Base-by-base conservation (phyloP, 2,888 invertebrate genomes). In the Synergus itoensis region DNA sequence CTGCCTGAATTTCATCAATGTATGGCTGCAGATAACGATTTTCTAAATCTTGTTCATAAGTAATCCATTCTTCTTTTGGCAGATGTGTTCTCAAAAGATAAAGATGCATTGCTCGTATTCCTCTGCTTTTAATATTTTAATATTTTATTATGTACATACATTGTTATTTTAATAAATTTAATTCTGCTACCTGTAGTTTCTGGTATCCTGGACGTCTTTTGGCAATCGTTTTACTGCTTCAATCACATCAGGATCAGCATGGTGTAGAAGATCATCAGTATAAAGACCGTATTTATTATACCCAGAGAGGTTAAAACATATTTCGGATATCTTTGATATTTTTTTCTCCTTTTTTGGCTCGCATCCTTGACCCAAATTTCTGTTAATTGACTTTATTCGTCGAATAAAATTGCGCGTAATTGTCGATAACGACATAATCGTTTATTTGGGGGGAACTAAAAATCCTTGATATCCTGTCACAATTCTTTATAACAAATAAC, bases 51-150 rank as follows among this genome's bases (percentile, higher is more conserved):
- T 87, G 80, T 73, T 88, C 88, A 76, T 43, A 87, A 9, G 87
- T 86, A 76, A 85, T 78, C 88, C 87, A 88, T 40, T 87, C 78
- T 12, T 86, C 80, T 48, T 76, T 57, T 1, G 87, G 87, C 18
- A 87, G 77, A 64, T 80, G 14, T 40, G 64, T 76, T 48, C 81
- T 83, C 63, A 84, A 45, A 67, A 53, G 16, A 16, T 80, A 79
- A 77, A 87, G 48, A 5, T 87, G 85, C 1, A 63, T 0, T 11
- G 85, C 85, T 16, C 85, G 82, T 73, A 86, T 85, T 4, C 81
- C 8, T 77, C 88, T 88, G 79, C 11, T 43, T 43, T 43, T 43
- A 43, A 43, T 43, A 43, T 18, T 53, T 53, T 53, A 53, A 16
- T 12, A 45, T 45, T 45, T 12, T 45, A 45, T 45, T 12, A 12